Percentiles rank a stretch among this genome's conserved stretches.
Evolutionary conservation across 2,888 invertebrate species (phyloP).

Genomic region (Eucera pruinosa): DNA sequence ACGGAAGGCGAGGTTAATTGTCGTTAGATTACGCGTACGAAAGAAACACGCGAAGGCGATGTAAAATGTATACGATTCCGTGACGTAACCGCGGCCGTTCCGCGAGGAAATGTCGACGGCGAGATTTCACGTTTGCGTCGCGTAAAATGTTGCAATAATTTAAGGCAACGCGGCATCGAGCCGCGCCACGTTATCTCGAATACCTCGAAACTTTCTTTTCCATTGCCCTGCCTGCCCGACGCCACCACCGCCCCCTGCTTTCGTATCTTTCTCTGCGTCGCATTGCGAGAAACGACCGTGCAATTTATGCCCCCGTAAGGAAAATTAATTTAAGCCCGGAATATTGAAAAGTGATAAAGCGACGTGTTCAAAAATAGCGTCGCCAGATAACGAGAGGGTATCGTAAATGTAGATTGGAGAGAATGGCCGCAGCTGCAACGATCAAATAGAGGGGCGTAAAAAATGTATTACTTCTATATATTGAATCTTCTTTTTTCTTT

Average conservation of each 20-base stretch:
- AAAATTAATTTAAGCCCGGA: conserved; percentile 49
- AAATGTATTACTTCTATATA: conserved; percentile 46
- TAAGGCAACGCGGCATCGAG: not conserved
- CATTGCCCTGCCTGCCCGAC: not conserved
- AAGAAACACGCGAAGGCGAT: conserved; percentile 16
- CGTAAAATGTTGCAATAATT: conserved; percentile 54
- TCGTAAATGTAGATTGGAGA: conserved; percentile 49
- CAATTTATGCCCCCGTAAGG: conserved; percentile 48
- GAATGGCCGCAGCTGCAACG: conserved; percentile 38
- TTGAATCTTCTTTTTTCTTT: too few species aligned
- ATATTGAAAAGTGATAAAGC: conserved; percentile 60
- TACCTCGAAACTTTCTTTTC: conserved; percentile 18
- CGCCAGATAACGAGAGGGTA: conserved; percentile 48
- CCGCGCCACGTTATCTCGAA: conserved; percentile 25
- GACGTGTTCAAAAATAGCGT: conserved; percentile 41
- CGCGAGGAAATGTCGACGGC: conserved; percentile 19
- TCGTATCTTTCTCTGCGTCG: not conserved
- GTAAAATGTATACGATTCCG: conserved; percentile 42
- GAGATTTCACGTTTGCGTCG: conserved; percentile 39
- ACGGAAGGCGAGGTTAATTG: conserved; percentile 55
- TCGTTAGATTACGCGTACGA: conserved; percentile 31
- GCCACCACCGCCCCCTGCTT: not conserved
- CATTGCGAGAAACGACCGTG: conserved; percentile 22
- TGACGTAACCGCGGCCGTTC: conserved; percentile 47
- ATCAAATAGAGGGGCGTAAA: conserved; percentile 24